phyloP scores from a whole-genome alignment of 2,797 vertebrate genomes.

The Squalus acanthias region DNA sequence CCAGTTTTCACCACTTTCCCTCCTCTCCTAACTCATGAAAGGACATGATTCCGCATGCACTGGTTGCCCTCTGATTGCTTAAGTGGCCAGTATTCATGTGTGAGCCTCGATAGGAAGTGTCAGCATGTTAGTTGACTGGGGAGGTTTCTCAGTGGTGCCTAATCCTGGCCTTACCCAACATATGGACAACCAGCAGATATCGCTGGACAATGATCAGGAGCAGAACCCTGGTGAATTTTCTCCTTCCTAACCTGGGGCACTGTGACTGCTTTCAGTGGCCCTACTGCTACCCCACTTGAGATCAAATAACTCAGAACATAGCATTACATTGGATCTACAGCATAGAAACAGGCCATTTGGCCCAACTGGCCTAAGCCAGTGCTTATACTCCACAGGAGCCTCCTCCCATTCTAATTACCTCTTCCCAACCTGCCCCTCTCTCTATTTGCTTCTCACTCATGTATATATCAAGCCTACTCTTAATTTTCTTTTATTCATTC shows the following conservation, averaged over 20 bases:
- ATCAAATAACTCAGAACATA: neutral
- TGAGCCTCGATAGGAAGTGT: neutral
- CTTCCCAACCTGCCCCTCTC: neutral
- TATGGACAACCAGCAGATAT: neutral
- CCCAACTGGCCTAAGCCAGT: neutral
- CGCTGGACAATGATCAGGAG: neutral
- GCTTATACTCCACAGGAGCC: neutral
- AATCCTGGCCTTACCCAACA: neutral
- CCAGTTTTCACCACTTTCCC: neutral
- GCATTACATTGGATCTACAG: no score
- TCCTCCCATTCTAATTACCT: neutral
- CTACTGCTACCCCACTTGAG: neutral
- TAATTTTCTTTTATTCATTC: no score
- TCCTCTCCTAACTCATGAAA: neutral
- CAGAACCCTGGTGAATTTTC: neutral
- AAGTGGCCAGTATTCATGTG: neutral
- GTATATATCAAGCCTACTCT: neutral
- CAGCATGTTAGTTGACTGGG: neutral
- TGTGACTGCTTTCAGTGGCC: neutral
- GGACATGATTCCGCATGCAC: neutral
- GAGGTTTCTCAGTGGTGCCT: no score
- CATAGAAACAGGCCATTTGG: neutral
- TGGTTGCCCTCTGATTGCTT: neutral
- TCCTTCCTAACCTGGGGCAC: neutral
- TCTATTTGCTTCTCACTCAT: neutral